Evolutionary conservation across 2,797 vertebrate species (phyloP), one percentile per base, ranked within the genome.

Genomic region (Acipenser oxyrinchus): DNA sequence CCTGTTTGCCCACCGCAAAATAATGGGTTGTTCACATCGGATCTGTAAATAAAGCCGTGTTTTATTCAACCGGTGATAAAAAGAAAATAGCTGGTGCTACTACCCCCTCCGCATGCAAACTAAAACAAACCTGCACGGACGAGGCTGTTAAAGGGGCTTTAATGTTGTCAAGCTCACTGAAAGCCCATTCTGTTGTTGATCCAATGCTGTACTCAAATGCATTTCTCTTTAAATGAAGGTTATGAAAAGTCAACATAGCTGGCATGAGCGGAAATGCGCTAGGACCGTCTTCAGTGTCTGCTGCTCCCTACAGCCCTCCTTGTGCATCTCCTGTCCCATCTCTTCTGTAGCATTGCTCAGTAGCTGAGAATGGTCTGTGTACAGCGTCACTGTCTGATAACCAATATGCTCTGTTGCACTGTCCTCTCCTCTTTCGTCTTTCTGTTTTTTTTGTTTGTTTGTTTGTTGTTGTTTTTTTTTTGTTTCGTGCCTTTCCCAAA

Each of bases 201-300:
- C 87, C 85, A 89, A 89, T 87, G 90, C 89, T 92, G 84, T 90
- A 91, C 90, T 92, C 88, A 88, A 86, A 87, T 89, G 87, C 89
- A 90, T 90, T 92, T 92, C 92, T 94, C 83, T 94, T 92, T 86
- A 89, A 91, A 90, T 86, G 84, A 93, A 95, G 89, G 88, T 91
- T 93, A 90, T 88, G 91, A 93, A 89, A 92, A 92, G 89, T 90
- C 89, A 92, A 89, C 89, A 92, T 92, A 88, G 90, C 86, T 87
- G 89, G 88, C 84, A 88, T 86, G 87, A 88, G 84, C 84, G 88
- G 86, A 89, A 89, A 91, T 83, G 86, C 89, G 86, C 86, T 87
- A 84, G 88, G 90, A 86, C 87, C 87, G 79, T 90, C 91, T 89
- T 92, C 89, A 81, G 89, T 91, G 89, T 91, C 92, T 84, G 87